Evolutionary conservation across 2,797 vertebrate genomes (phyloP).

Genomic region (Neopelma chrysocephalum): DNA sequence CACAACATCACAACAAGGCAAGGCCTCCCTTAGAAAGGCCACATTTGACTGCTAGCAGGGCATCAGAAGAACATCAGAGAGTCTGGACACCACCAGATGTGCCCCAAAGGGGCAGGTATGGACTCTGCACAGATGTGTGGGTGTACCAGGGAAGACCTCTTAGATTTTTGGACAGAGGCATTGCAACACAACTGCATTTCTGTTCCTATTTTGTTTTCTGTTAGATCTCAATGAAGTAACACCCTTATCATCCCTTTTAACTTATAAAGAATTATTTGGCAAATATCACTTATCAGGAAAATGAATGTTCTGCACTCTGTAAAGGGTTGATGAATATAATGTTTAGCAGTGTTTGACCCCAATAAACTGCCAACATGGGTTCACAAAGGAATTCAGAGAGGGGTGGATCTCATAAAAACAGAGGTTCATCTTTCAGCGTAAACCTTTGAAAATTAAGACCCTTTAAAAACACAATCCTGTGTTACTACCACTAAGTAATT

Average conservation of each 20-base stretch:
- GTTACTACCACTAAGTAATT: background rate
- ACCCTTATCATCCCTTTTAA: background rate
- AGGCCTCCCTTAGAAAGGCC: background rate
- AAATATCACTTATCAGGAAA: background rate
- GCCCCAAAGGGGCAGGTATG: fast-evolving
- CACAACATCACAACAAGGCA: background rate
- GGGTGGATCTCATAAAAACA: background rate
- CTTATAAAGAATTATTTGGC: background rate
- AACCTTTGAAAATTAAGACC: background rate
- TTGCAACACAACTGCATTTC: background rate
- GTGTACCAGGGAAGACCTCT: background rate
- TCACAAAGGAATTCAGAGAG: background rate
- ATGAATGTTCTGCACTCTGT: background rate
- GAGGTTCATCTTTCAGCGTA: background rate
- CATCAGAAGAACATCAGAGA: background rate
- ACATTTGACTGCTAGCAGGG: background rate
- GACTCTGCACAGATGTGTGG: background rate
- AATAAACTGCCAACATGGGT: background rate
- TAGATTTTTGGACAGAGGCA: background rate
- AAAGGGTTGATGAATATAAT: background rate
- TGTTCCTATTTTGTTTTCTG: background rate
- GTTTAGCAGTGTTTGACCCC: background rate
- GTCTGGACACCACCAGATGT: background rate
- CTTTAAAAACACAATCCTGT: background rate
- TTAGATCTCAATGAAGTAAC: background rate